Evolutionary conservation across 2,113 vertebrate genomes (phyloP), one percentile per base, ranked within the genome.

Genomic region (Saimiri boliviensis): DNA sequence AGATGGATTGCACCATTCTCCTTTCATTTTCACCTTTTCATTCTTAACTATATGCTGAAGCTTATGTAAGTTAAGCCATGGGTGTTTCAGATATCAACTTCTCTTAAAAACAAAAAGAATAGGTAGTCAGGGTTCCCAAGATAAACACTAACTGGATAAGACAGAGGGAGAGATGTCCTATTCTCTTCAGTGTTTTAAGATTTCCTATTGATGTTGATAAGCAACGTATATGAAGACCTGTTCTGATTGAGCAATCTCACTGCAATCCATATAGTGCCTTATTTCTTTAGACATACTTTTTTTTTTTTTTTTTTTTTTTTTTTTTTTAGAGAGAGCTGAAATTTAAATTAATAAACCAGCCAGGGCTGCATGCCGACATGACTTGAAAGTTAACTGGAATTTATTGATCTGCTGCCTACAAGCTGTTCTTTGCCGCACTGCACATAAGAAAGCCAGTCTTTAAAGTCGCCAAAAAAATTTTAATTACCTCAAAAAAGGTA

Each of bases 331-430:
- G 93, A 97, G 37, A 81, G 68, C 60, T 97, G 96, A 91, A 96
- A 97, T 94, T 89, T 97, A 96, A 97, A 97, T 97, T 97, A 97
- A 97, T 94, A 95, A 98, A 89, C 92, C 94, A 97, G 76, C 37
- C 49, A 90, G 87, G 66, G 81, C 96, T 83, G 84, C 94, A 96
- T 88, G 96, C 95, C 70, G 84, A 95, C 97, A 86, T 95, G 97
- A 97, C 95, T 97, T 98, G 96, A 96, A 98, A 98, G 96, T 96
- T 96, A 96, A 96, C 94, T 94, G 86, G 84, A 79, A 93, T 97
- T 45, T 97, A 95, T 97, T 98, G 97, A 98, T 98, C 97, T 97
- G 90, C 95, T 85, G 98, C 95, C 95, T 97, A 71, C 97, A 98
- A 97, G 94, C 96, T 96, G 92, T 89, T 94, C 97, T 92, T 5